Base-by-base conservation (phyloP, 1,140 invertebrate genomes). In the Pentalonia nigronervosa region DNA sequence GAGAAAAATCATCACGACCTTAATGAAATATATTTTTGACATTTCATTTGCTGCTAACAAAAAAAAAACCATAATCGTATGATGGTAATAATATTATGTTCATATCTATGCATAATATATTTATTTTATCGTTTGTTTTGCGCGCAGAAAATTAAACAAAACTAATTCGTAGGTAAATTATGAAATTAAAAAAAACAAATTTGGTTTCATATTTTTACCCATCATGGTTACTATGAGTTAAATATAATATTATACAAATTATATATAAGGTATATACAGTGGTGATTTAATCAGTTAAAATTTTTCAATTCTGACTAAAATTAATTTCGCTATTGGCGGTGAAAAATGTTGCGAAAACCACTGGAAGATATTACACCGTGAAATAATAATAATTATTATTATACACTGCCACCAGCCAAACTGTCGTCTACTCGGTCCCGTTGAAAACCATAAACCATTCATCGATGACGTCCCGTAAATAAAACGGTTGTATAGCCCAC, bases 401-500 rank as follows among this genome's bases (percentile, higher is more conserved):
- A 67, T 76, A 30, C 60, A 14, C 30, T 87, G 30, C 84, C 84
- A 87, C 84, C 60, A 76, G 60, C 30, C 60, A 25, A 87, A 47
- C 45, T 87, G 34, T 47, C 84, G 83, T n/a, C 41, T 47, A 36
- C 34, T 25, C 45, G 45, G 48, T 9, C 41, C 45, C 0, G 20
- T 87, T 87, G 2, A 47, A 86, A 14, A 45, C 36, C 41, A 84
- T 83, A 83, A 36, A 84, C 84, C 84, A 87, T 87, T 87, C 84
- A 87, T 87, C 84, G 45, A 87, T n/a, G 47, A 87, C 30, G 47
- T 20, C 25, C 84, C 45, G 11, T 53, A 88, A 1, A 1, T 25
- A 56, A 41, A 90, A 90, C 89, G 6, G 53, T 90, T 90, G 34
- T 90, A n/a, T 90, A 45, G 34, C 53, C 53, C 88, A 90, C 88